Percentiles rank a stretch among this genome's conserved stretches.
These are phyloP conservation scores for Epinotia bilunana DNA, from an alignment of 2,888 invertebrate species.

Conservation along the genomic window DNA sequence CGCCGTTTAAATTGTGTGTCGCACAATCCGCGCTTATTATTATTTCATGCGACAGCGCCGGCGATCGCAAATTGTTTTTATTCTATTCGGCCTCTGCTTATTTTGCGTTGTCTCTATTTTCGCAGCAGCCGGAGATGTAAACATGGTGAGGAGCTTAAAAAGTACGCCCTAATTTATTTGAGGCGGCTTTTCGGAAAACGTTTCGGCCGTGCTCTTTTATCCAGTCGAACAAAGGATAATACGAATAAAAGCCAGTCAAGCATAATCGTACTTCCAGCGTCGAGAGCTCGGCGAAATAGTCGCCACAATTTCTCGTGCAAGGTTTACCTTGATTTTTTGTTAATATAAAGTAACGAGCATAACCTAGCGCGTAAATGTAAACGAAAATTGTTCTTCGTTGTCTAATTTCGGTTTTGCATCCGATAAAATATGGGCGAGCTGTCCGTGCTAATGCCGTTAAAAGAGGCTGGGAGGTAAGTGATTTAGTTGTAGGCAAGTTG, in stretches of 20 bases:
- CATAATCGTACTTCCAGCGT: conserved; percentile 71
- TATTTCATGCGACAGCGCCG: conserved; percentile 62
- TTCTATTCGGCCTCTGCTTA: conserved; percentile 62
- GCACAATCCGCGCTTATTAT: conserved; percentile 73
- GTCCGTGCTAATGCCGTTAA: conserved; percentile 55
- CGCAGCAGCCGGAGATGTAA: conserved; percentile 66
- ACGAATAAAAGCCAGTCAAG: conserved; percentile 76
- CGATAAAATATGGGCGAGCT: conserved; percentile 47
- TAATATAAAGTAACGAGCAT: conserved; percentile 72
- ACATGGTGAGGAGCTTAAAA: conserved; percentile 68
- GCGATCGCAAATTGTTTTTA: conserved; percentile 64
- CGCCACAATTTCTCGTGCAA: conserved; percentile 70
- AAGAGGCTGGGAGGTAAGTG: conserved; percentile 60
- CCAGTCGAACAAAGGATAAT: conserved; percentile 78
- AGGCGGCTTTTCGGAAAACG: conserved; percentile 71
- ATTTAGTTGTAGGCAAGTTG: conserved; percentile 69
- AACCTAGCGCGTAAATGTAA: conserved; percentile 54
- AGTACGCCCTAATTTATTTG: conserved; percentile 76
- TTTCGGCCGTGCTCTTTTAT: conserved; percentile 73
- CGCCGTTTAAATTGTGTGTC: conserved; percentile 78
- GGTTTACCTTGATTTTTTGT: conserved; percentile 69
- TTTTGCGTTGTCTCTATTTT: conserved; percentile 68
- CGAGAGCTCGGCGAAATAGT: conserved; percentile 70
- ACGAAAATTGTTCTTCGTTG: conserved; percentile 45
- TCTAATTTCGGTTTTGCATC: conserved; percentile 40